These are phyloP conservation scores for Drosophila neutralis DNA, from an alignment of 2,888 invertebrate species.

Conservation along the genomic window DNA sequence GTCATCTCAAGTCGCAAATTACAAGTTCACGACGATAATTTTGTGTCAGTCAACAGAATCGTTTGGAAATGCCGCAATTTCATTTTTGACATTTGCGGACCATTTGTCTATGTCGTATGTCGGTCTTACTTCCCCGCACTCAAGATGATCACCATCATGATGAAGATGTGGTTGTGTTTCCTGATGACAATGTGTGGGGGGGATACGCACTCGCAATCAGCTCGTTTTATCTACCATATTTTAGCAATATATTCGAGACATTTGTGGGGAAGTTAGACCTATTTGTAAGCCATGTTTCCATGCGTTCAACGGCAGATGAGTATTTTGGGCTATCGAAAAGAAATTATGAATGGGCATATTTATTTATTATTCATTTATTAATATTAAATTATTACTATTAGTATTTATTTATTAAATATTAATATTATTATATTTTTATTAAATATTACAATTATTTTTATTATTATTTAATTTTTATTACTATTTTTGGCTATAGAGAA, in stretches of 20 bases:
- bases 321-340: neutral
- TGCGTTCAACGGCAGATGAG: slow-evolving; percentile 17
- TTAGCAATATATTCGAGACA: slow-evolving; percentile 20
- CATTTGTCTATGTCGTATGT: slow-evolving; percentile 68
- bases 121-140: slow-evolving; percentile 17
- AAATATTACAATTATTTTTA: neutral
- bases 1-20: slow-evolving; percentile 60
- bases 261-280: slow-evolving; percentile 6
- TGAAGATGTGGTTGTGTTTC: slow-evolving; percentile 26
- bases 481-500: neutral
- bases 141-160: slow-evolving; percentile 32
- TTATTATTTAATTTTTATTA: neutral
- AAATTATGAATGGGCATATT: neutral
- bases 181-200: slow-evolving; percentile 17
- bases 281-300: slow-evolving; percentile 31
- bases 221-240: slow-evolving; percentile 47
- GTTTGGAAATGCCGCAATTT: slow-evolving; percentile 73
- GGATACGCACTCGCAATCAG: slow-evolving; percentile 58
- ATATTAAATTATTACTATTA: neutral
- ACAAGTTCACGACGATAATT: slow-evolving; percentile 66
- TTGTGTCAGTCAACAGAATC: slow-evolving; percentile 58
- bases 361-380: neutral
- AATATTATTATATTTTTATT: neutral
- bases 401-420: neutral
- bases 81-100: slow-evolving; percentile 58